Evolutionary conservation across 2,113 vertebrate species (phyloP), one percentile per base, ranked within the genome.

Genomic region (Romanogobio albipinnatus): DNA sequence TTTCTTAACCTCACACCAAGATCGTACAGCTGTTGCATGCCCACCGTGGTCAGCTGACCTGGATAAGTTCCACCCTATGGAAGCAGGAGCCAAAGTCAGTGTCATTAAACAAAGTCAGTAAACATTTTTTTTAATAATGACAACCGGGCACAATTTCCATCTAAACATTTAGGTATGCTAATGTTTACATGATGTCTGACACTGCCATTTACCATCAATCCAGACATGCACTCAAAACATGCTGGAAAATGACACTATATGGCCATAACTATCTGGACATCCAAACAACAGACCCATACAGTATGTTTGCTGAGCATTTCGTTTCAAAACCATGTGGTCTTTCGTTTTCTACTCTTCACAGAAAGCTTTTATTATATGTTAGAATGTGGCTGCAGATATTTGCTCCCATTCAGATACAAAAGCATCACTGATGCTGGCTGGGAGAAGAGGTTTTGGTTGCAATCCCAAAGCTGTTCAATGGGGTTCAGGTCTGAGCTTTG

Each of bases 21-120:
- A 68, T 96, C 92, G 47, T 96, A 99, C 86, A 96, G 93, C 92
- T 99, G 97, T 90, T 95, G 93, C 98, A 99, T 99, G 83, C 98
- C 98, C 70, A 99, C 7, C 0, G 91, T 92, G 82, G 97, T 99
- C 91, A 99, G 95, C 94, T 99, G 98, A 85, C 98, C 98, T 0
- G 97, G 94, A 83, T 91, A 87, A 4, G 92, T 92, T 83, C 97
- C 98, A 6, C 98, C 98, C 97, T 99, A 87, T 61, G 14, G 13
- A 13, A 61, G n/a, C 33, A 66, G 8, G 9, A 45, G 19, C 14
- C 11, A n/a, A 79, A 17, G 9, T 82, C 29, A 71, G 15, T 49
- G 24, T 33, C 36, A 61, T 56, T 24, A 0, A n/a, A n/a, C 11
- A n/a, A 79, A 17, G 9, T 82, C 29, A 71, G 15, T 49, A 19